Conservation (phyloP, 1,140 invertebrate species). For the Steinernema khuongi region DNA sequence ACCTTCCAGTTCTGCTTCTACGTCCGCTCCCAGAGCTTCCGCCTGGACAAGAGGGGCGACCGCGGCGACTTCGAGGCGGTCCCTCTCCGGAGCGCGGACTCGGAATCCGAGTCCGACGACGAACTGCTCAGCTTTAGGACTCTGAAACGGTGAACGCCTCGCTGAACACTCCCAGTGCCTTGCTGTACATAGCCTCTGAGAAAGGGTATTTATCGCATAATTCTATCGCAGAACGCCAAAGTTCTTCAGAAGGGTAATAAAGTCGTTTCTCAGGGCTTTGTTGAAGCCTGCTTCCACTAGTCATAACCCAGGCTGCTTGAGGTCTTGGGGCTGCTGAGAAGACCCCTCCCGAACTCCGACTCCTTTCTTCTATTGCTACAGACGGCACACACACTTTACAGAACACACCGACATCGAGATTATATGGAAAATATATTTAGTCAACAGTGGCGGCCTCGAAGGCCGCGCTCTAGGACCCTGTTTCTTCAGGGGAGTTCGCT, state of each 20-base stretch:
- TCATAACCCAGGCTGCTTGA: no score
- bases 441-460: no score
- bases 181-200: neutral
- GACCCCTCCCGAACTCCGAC: no score
- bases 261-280: no score
- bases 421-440: no score
- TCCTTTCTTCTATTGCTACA: no score
- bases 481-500: neutral
- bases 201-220: neutral
- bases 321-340: no score
- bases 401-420: no score
- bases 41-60: neutral
- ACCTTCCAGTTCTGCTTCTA: slow-evolving; percentile 28
- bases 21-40: slow-evolving; percentile 20
- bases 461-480: no score
- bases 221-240: neutral
- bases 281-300: no score
- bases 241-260: neutral
- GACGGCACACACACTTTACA: no score
- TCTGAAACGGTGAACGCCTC: slow-evolving; percentile 21
- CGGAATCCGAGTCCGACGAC: slow-evolving; percentile 22
- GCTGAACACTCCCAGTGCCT: neutral
- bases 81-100: slow-evolving; percentile 42
- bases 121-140: slow-evolving; percentile 31
- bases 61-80: slow-evolving; percentile 44